phyloP scores from a whole-genome alignment of 2,888 invertebrate species.

The Pediacus dermestoides region DNA sequence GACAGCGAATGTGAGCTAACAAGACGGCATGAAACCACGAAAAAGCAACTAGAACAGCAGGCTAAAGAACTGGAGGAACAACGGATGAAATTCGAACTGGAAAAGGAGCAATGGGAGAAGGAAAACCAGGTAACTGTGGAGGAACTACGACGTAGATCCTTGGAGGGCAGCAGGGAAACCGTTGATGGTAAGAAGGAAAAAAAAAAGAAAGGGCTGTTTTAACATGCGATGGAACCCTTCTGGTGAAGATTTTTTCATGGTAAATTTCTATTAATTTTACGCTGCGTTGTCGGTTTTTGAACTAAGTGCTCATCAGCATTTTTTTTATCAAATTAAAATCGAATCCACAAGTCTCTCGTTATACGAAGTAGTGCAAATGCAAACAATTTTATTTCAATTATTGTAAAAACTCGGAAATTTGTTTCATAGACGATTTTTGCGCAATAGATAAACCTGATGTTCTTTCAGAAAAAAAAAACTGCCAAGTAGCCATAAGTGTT shows the following conservation, averaged over 20 bases:
- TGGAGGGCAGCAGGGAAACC: slow-evolving; percentile 86
- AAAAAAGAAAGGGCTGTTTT: slow-evolving; percentile 89
- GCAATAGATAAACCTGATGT: no score
- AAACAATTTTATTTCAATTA: no score
- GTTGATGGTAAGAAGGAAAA: slow-evolving; percentile 86
- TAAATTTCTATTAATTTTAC: no score
- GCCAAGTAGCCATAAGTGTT: no score
- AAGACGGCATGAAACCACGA: slow-evolving; percentile 77
- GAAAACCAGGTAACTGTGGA: slow-evolving; percentile 85
- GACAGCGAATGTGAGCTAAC: slow-evolving; percentile 93
- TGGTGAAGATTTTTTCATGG: slow-evolving; percentile 5
- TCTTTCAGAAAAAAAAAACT: no score
- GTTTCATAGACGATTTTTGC: no score
- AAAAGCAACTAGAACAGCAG: slow-evolving; percentile 72
- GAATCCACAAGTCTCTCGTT: no score
- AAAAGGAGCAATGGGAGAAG: slow-evolving; percentile 87
- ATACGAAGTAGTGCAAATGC: no score
- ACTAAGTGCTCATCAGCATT: no score
- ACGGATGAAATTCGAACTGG: slow-evolving; percentile 77
- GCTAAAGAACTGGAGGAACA: slow-evolving; percentile 90
- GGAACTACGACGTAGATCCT: slow-evolving; percentile 79
- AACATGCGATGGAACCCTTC: slow-evolving; percentile 43
- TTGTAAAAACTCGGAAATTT: no score
- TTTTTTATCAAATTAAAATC: no score
- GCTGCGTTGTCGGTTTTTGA: no score